Percentiles rank a stretch among this genome's conserved stretches.
phyloP scores from a whole-genome alignment of 1,140 invertebrate genomes.

The Zaprionus nigranus region DNA sequence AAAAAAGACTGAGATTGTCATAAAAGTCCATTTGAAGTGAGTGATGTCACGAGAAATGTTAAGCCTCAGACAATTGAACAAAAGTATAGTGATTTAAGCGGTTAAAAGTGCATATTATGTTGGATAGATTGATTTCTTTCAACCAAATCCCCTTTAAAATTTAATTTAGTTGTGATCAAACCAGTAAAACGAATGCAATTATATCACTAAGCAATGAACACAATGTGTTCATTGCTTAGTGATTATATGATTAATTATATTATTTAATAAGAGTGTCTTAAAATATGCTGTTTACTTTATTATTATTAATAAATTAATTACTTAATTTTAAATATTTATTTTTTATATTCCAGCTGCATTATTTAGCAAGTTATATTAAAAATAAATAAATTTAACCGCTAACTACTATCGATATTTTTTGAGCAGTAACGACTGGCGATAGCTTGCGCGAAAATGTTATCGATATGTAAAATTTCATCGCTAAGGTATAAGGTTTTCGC shows the following conservation, averaged over 20 bases:
- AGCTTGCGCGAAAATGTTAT: background rate
- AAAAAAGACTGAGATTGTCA: slow-evolving; percentile 6
- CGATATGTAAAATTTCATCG: background rate
- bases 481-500: background rate
- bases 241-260: no score
- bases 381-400: background rate
- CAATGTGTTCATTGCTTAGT: no score
- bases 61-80: slow-evolving; percentile 8
- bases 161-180: no score
- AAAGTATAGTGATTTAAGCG: background rate
- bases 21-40: slow-evolving; percentile 14
- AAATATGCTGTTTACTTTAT: background rate
- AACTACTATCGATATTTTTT: background rate
- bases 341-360: no score
- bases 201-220: no score
- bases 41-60: background rate
- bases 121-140: no score
- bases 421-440: background rate
- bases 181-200: no score
- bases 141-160: no score
- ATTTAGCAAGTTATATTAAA: background rate
- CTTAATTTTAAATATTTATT: background rate
- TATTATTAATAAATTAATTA: background rate
- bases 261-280: no score
- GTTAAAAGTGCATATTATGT: background rate